Evolutionary conservation across 2,113 vertebrate species (phyloP).

Genomic region (Callospermophilus lateralis): DNA sequence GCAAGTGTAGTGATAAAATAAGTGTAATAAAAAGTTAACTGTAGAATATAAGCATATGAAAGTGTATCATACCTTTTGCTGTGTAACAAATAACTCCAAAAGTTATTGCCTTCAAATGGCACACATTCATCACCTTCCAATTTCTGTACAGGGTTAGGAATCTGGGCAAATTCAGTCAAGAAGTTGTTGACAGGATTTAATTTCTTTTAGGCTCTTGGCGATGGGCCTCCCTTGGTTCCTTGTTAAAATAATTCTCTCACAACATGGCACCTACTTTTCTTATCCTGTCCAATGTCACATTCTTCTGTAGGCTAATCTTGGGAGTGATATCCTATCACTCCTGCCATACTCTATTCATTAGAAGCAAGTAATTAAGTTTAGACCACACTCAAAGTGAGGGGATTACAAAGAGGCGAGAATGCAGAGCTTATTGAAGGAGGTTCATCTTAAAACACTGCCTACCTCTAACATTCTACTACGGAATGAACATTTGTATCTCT

Average conservation of each 20-base stretch:
- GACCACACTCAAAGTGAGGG: neutral
- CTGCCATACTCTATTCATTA: neutral
- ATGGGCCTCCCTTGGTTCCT: neutral
- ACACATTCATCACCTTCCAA: neutral
- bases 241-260: neutral
- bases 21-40: neutral
- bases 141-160: neutral
- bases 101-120: neutral
- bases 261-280: neutral
- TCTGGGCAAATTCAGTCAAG: neutral
- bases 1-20: neutral
- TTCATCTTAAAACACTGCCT: neutral
- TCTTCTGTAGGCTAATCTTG: neutral
- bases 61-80: neutral
- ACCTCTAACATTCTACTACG: neutral
- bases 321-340: neutral
- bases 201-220: neutral
- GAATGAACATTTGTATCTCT: neutral
- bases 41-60: neutral
- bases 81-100: slow-evolving; percentile 16
- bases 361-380: neutral
- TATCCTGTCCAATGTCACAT: neutral
- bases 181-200: neutral
- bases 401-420: neutral
- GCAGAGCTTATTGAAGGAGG: neutral